A percentile compares a stretch with the other conserved stretches of the same genome.
Conservation (phyloP, 2,797 vertebrate genomes). For the Molossus alvarezi region DNA sequence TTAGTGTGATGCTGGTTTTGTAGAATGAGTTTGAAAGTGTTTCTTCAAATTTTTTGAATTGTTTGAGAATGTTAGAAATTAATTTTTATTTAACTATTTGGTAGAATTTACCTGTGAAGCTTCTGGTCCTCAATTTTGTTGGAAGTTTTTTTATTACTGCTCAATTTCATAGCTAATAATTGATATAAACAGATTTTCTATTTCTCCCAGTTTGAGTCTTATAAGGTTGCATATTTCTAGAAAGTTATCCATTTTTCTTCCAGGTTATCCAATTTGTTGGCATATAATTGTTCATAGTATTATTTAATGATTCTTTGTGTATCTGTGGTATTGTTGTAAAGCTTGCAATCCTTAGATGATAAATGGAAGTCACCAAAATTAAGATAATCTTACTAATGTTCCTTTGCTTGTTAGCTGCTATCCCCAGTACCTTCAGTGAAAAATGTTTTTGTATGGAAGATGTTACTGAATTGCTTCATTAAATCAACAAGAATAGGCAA, state of each 20-base stretch:
- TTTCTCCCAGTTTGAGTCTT: background rate
- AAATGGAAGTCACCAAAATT: background rate
- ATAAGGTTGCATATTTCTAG: background rate
- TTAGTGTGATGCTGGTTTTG: background rate
- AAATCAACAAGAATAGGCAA: background rate
- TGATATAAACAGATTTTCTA: background rate
- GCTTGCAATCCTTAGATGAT: background rate
- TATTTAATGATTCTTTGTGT: background rate
- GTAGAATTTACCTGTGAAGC: background rate
- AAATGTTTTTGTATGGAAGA: background rate
- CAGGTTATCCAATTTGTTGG: background rate
- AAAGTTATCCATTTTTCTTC: background rate
- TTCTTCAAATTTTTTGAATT: background rate
- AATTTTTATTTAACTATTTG: background rate
- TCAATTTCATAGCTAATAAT: background rate
- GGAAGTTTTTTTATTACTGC: background rate
- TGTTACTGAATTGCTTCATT: background rate
- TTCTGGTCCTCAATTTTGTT: background rate
- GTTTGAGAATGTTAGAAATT: background rate
- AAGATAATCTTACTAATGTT: background rate
- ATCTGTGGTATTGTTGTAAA: background rate
- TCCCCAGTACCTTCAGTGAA: background rate
- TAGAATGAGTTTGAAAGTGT: background rate
- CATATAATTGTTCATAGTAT: background rate
- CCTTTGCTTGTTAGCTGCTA: background rate